Percentiles rank a stretch among this genome's conserved stretches.
Evolutionary conservation across 2,888 invertebrate species (phyloP).

Genomic region (Thera obeliscata): DNA sequence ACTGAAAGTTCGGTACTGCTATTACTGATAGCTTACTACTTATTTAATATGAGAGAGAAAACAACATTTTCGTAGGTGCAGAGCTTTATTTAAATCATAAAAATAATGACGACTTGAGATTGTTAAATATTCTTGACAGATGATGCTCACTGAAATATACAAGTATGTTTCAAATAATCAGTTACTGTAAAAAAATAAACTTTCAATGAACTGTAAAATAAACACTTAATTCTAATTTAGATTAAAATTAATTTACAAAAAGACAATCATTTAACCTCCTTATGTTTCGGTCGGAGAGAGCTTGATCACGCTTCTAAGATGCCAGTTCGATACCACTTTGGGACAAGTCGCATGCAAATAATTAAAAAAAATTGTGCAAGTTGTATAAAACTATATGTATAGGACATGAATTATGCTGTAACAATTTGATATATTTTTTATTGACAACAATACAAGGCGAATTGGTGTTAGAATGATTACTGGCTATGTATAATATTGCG

Average conservation of each 20-base stretch:
- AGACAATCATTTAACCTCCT: background rate
- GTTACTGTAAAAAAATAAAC: background rate
- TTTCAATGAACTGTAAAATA: background rate
- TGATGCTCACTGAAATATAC: background rate
- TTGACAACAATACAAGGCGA: conserved; percentile 14
- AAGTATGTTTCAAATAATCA: background rate
- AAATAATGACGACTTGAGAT: conserved; percentile 2
- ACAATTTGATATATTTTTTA: conserved; percentile 4
- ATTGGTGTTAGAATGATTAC: conserved; percentile 11
- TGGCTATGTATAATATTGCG: background rate
- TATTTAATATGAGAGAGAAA: background rate
- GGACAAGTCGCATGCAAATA: background rate
- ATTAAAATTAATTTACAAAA: background rate
- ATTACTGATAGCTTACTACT: background rate
- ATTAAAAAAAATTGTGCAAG: background rate
- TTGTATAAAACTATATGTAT: background rate
- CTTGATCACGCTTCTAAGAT: background rate
- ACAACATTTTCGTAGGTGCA: conserved; percentile 4
- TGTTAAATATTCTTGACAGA: background rate
- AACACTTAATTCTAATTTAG: background rate
- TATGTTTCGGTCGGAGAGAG: background rate
- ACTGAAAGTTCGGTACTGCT: background rate
- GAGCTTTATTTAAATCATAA: conserved; percentile 20
- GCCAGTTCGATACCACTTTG: background rate
- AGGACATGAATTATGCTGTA: background rate